Conservation (phyloP, 2,888 invertebrate species). For the Drosophila demipolita region DNA sequence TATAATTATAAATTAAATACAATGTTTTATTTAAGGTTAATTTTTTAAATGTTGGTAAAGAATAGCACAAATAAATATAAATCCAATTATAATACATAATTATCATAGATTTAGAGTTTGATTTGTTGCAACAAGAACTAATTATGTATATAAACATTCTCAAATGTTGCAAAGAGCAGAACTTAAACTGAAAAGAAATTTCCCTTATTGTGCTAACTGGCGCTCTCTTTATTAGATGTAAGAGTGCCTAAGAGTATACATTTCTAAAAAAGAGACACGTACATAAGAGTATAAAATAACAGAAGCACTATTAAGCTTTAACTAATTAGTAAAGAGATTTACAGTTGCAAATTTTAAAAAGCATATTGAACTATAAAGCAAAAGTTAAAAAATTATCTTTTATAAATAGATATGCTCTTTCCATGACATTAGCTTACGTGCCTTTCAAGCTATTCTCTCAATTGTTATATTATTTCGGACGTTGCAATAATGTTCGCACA, state of each 20-base stretch:
- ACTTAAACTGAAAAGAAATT: not conserved
- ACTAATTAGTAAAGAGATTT: not conserved
- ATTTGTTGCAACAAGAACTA: not conserved
- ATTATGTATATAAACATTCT: not conserved
- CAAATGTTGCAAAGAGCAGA: not conserved
- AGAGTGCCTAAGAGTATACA: not conserved
- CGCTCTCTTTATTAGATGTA: not conserved
- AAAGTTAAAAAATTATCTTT: not conserved
- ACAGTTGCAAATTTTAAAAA: not conserved
- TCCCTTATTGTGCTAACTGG: not conserved
- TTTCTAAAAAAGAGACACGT: not conserved
- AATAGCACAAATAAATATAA: not conserved
- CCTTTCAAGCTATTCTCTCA: not conserved
- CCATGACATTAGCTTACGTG: not conserved
- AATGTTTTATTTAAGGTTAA: no score
- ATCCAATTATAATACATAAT: no score
- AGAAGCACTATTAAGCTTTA: not conserved
- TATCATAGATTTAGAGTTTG: not conserved
- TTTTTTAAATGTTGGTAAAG: not conserved
- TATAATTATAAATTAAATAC: not conserved
- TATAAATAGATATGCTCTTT: constrained; percentile 2
- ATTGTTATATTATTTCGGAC: not conserved
- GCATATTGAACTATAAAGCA: not conserved
- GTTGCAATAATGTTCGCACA: constrained; percentile 6
- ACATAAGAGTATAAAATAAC: not conserved